Evolutionary conservation across 2,797 vertebrate genomes (phyloP).

Genomic region (Sebastes minor): DNA sequence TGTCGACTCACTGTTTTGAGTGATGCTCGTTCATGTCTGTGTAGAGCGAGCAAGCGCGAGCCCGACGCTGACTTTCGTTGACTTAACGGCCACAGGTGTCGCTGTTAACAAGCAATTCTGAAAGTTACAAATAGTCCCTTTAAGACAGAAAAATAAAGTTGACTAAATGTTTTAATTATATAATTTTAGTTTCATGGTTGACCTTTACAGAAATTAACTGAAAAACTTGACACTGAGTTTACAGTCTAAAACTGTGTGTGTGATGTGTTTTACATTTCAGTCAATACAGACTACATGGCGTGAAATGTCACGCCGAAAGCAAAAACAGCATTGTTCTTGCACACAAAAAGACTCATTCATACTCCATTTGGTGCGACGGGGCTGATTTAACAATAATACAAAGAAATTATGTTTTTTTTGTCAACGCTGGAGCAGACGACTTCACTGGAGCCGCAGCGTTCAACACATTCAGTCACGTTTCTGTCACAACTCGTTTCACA

Average conservation of each 20-base stretch:
- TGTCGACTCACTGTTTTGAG: no score
- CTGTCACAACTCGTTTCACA: constrained; percentile 15
- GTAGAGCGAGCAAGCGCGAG: no score
- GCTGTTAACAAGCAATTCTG: no score
- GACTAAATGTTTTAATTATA: not conserved
- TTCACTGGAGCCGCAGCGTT: not conserved
- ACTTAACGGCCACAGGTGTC: no score
- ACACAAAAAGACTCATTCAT: no score
- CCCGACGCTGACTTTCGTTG: no score
- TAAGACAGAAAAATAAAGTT: not conserved
- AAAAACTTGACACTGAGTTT: not conserved
- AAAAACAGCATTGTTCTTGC: no score
- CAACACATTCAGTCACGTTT: not conserved
- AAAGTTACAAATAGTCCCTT: no score
- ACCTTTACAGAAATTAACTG: not conserved
- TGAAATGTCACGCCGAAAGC: no score
- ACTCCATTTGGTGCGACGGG: not conserved
- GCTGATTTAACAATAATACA: not conserved
- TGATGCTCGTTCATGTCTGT: no score
- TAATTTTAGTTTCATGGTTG: not conserved
- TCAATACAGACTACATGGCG: no score
- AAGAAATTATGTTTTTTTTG: not conserved
- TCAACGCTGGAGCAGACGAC: not conserved
- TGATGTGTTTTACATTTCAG: not conserved
- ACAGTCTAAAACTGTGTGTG: not conserved